Percentiles rank a stretch among this genome's conserved stretches.
phyloP scores from a whole-genome alignment of 1,140 invertebrate genomes.

The Spodoptera litura region DNA sequence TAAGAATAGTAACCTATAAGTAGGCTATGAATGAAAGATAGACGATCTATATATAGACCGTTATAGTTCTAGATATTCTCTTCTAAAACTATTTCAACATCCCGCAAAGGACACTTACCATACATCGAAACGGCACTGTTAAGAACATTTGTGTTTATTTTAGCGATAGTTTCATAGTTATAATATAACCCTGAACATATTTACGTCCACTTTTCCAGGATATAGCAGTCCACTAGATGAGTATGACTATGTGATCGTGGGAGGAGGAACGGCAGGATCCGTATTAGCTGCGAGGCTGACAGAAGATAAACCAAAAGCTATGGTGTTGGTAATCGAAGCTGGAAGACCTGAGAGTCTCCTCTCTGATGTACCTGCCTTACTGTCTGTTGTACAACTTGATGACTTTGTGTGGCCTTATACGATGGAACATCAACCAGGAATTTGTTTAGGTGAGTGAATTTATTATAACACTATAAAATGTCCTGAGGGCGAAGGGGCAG shows the following conservation, averaged over 20 bases:
- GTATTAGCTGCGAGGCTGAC: constrained; percentile 95
- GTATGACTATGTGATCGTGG: constrained; percentile 94
- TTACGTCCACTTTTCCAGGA: constrained; percentile 56
- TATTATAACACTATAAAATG: neutral
- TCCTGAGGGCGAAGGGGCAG: too few species aligned
- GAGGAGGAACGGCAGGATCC: constrained; percentile 95
- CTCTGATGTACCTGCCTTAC: constrained; percentile 91
- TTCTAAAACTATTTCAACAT: neutral
- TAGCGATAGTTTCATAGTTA: neutral
- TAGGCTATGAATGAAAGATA: too few species aligned
- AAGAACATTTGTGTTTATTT: neutral
- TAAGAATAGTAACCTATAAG: too few species aligned
- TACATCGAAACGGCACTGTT: too few species aligned
- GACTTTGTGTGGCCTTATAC: constrained; percentile 96
- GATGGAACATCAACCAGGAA: constrained; percentile 89
- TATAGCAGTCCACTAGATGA: constrained; percentile 73
- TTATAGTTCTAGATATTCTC: too few species aligned
- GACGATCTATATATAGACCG: too few species aligned
- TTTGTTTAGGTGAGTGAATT: constrained; percentile 65
- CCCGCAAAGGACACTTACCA: too few species aligned
- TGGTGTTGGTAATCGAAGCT: constrained; percentile 92
- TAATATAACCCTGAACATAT: neutral
- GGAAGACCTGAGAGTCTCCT: constrained; percentile 93
- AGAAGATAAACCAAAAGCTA: constrained; percentile 90
- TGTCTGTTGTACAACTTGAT: constrained; percentile 90